phyloP scores from a whole-genome alignment of 2,797 vertebrate species.

The Microcaecilia unicolor region DNA sequence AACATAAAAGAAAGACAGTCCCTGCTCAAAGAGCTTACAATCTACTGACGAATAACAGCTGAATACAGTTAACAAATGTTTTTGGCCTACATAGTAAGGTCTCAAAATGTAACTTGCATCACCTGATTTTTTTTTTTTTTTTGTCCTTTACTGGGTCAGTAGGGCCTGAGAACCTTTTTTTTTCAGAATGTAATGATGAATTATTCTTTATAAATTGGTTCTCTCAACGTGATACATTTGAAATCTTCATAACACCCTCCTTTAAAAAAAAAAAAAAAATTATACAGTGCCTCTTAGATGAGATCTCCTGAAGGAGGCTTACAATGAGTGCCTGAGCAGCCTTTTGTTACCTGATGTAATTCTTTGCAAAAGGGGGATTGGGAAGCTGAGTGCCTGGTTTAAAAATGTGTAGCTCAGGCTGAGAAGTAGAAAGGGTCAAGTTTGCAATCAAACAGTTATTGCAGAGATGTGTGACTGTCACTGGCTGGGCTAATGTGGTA shows the following conservation, averaged over 20 bases:
- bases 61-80: too few relatives aligned
- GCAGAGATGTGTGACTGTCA: slow-evolving; percentile 63
- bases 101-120: slow-evolving; percentile 78
- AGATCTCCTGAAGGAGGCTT: slow-evolving; percentile 62
- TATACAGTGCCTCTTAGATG: slow-evolving; percentile 64
- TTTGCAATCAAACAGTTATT: slow-evolving; percentile 68
- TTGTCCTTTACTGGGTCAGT: slow-evolving; percentile 76
- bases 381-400: slow-evolving; percentile 55
- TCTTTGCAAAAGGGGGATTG: slow-evolving; percentile 67
- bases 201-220: slow-evolving; percentile 76
- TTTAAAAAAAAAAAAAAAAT: too few relatives aligned
- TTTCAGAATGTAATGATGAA: slow-evolving; percentile 71
- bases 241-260: slow-evolving; percentile 73
- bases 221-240: slow-evolving; percentile 76
- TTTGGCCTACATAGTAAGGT: slow-evolving; percentile 60
- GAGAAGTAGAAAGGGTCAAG: slow-evolving; percentile 63
- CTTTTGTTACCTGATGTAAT: slow-evolving; percentile 78
- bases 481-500: slow-evolving; percentile 59
- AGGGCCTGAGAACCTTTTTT: slow-evolving; percentile 73
- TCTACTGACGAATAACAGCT: too few relatives aligned
- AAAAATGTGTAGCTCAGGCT: slow-evolving; percentile 60
- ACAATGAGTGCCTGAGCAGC: slow-evolving; percentile 65
- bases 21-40: too few relatives aligned
- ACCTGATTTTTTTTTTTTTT: slow-evolving; percentile 67
- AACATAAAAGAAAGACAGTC: too few relatives aligned